Evolutionary conservation across 53 echinoderm and acorn worm genomes (phyloP), one percentile per base, ranked within the genome.

Genomic region (Antedon mediterranea): DNA sequence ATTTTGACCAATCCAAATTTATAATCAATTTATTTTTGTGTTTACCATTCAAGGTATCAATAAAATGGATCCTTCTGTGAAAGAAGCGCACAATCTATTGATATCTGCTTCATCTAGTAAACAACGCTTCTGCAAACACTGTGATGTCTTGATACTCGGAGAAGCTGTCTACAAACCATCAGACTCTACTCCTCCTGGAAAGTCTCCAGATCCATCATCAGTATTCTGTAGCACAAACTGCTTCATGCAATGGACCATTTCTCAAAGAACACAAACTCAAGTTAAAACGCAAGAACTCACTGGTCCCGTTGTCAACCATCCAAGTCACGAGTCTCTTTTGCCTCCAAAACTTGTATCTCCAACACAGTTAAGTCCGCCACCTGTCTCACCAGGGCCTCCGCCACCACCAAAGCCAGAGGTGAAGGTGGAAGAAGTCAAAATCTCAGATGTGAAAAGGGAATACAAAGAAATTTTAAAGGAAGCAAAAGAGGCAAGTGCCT

Each of bases 191-290:
- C 86, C 91, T 0, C 79, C 87, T 0, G 87, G 82, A 43, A 81
- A 85, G 33, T 83, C 87, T 29, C 77, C 79, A 42, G 87, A 82
- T 34, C 43, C 79, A 30, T 74, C 74, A 15, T 57, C 74, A 18
- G 74, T 74, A 29, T 97, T 97, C 79, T 97, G 92, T 82, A 97
- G 92, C 77, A 89, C 89, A 6, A 82, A 75, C 44, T 97, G 97
- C 85, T 97, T 92, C 82, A 92, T 97, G 92, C 97, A 97, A 86
- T 90, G 83, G 80, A 92, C 88, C 26, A 92, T 97, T 73, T 89
- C 97, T 31, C 89, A 86, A 78, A 83, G 87, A 71, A 79, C 97
- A 0, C 85, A 86, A 80, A 81, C 87, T 28, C 87, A 82, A 29
- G 42, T 82, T 74, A 75, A 73, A 43, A 78, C 85, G 0, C 85